Conservation (phyloP, 2,797 vertebrate species). For the Chromis chromis region DNA sequence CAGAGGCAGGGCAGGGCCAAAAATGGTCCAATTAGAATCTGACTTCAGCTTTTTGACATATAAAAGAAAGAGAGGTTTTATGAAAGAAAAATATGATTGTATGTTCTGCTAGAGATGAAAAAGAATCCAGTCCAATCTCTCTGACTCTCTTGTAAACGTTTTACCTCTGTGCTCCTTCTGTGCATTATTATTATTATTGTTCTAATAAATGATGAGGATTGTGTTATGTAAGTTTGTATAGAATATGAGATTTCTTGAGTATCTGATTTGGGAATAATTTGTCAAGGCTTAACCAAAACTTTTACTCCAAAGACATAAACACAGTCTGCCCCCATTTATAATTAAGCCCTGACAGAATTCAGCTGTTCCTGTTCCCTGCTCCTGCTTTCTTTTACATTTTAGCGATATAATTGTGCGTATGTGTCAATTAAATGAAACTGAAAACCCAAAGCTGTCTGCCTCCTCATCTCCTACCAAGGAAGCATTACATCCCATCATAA, state of each 20-base stretch:
- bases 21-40: constrained; percentile 69
- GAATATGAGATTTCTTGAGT: neutral
- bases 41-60: constrained; percentile 64
- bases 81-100: neutral
- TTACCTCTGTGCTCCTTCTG: constrained; percentile 10
- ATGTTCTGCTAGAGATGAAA: too few species aligned
- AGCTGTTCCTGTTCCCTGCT: constrained; percentile 10
- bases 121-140: neutral
- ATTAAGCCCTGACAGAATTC: constrained; percentile 38
- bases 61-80: constrained; percentile 17
- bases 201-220: constrained; percentile 6
- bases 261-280: constrained; percentile 15
- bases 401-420: constrained; percentile 15
- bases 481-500: constrained; percentile 18
- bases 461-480: constrained; percentile 10
- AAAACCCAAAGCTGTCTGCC: constrained; percentile 23
- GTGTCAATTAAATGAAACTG: constrained; percentile 38
- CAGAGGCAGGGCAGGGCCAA: constrained; percentile 57
- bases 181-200: constrained; percentile 13
- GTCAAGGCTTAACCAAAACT: constrained; percentile 12
- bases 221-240: neutral
- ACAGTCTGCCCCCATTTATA: constrained; percentile 12
- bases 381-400: constrained; percentile 22
- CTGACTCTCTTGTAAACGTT: constrained; percentile 17
- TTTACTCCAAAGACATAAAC: constrained; percentile 20